These are phyloP conservation scores for Percina caprodes DNA, from an alignment of 2,113 vertebrate genomes.

Conservation along the genomic window DNA sequence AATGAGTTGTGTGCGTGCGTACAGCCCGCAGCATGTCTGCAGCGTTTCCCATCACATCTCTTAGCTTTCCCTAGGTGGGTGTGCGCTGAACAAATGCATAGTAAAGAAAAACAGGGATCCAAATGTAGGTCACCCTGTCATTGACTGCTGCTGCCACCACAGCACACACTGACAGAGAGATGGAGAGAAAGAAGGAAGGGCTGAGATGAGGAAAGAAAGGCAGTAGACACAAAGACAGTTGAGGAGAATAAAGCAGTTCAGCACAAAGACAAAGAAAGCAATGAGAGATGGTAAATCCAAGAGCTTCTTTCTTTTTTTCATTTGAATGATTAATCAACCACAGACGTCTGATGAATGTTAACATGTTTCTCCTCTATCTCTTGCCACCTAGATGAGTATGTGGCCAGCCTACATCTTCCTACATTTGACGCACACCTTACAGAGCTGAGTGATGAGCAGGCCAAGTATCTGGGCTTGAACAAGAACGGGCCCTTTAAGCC, in stretches of 20 bases:
- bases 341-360: constrained; percentile 3
- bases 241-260: background rate
- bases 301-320: constrained; percentile 7
- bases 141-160: constrained; percentile 26
- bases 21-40: constrained; percentile 16
- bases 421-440: constrained; percentile 99
- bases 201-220: background rate
- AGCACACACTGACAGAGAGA: constrained; percentile 9
- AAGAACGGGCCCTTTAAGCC: constrained; percentile 99
- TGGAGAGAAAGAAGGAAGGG: background rate
- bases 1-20: constrained; percentile 17
- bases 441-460: constrained; percentile 95
- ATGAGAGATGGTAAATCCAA: constrained; percentile 1
- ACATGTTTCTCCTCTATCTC: background rate
- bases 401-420: constrained; percentile 97
- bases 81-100: background rate
- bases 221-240: background rate
- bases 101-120: constrained; percentile 32
- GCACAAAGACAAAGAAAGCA: background rate
- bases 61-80: background rate
- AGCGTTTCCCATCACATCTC: constrained; percentile 4
- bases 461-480: constrained; percentile 98
- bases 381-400: constrained; percentile 91
- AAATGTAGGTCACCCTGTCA: constrained; percentile 78
- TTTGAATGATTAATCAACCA: constrained; percentile 20